Percentiles rank a stretch among this genome's conserved stretches.
These are phyloP conservation scores for Pentalonia nigronervosa DNA, from an alignment of 1,140 invertebrate species.

Conservation along the genomic window DNA sequence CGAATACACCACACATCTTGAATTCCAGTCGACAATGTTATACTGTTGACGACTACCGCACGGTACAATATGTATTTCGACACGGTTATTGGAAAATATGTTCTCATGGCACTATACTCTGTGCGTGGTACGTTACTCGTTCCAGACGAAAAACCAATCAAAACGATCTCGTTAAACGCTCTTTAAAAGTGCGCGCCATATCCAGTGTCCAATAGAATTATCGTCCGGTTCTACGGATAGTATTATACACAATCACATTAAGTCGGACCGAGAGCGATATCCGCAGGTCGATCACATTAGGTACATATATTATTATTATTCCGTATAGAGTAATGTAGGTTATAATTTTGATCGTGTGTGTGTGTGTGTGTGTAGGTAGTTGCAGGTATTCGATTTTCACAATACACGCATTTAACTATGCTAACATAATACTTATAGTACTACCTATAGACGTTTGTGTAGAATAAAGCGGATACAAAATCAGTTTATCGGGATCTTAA, in stretches of 20 bases:
- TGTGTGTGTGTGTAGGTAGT: neutral
- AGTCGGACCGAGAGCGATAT: neutral
- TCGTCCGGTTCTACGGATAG: neutral
- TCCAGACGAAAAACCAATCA: conserved; percentile 12
- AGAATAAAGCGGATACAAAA: neutral
- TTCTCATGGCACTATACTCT: neutral
- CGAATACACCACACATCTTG: neutral
- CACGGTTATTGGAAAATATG: conserved; percentile 11
- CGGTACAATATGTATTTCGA: neutral
- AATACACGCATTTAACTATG: neutral
- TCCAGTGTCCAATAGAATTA: neutral
- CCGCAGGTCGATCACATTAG: too few species aligned
- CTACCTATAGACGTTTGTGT: too few species aligned
- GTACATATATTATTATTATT: too few species aligned
- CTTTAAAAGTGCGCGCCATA: neutral
- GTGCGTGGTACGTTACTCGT: neutral
- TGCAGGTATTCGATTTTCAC: neutral
- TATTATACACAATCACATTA: neutral
- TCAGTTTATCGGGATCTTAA: neutral
- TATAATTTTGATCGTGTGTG: neutral
- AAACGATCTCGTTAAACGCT: neutral
- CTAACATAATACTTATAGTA: neutral
- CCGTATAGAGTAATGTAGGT: too few species aligned
- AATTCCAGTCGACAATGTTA: neutral
- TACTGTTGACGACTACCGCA: neutral